phyloP scores from a whole-genome alignment of 2,888 invertebrate genomes.

The Drosophila anceps region DNA sequence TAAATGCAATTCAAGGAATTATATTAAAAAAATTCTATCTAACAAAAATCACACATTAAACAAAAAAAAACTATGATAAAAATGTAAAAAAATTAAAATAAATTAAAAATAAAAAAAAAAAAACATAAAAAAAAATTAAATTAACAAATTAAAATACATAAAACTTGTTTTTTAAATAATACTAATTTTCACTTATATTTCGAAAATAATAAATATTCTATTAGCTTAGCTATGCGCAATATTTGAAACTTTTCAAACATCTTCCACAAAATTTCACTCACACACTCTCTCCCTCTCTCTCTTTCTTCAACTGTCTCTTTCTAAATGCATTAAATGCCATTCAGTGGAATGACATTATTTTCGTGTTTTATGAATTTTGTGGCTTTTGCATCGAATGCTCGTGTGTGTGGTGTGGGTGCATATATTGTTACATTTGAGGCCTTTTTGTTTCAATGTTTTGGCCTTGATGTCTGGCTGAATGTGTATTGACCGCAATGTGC shows the following conservation, averaged over 20 bases:
- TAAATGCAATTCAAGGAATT: conserved; percentile 53
- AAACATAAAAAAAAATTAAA: not conserved
- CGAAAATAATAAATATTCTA: not conserved
- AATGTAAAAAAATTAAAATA: not conserved
- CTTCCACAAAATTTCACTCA: not conserved
- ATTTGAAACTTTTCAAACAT: not conserved
- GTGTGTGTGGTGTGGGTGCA: conserved; percentile 7
- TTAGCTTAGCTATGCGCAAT: not conserved
- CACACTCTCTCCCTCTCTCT: not conserved
- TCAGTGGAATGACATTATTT: conserved; percentile 61
- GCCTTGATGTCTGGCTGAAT: conserved; percentile 62
- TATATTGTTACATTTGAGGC: conserved; percentile 26
- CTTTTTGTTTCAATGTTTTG: conserved; percentile 46
- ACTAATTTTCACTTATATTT: not conserved
- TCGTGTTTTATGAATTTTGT: conserved; percentile 67
- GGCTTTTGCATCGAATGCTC: conserved; percentile 50
- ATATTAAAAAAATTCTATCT: conserved; percentile 16
- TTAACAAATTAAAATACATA: not conserved
- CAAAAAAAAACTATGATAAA: not conserved
- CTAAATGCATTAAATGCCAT: conserved; percentile 41
- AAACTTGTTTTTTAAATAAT: not conserved
- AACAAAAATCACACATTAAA: conserved; percentile 7
- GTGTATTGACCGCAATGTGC: conserved; percentile 69
- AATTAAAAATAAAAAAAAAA: not conserved
- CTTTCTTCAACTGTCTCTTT: conserved; percentile 6